Conservation (phyloP, 2,113 vertebrate species). For the Eulemur macaco region DNA sequence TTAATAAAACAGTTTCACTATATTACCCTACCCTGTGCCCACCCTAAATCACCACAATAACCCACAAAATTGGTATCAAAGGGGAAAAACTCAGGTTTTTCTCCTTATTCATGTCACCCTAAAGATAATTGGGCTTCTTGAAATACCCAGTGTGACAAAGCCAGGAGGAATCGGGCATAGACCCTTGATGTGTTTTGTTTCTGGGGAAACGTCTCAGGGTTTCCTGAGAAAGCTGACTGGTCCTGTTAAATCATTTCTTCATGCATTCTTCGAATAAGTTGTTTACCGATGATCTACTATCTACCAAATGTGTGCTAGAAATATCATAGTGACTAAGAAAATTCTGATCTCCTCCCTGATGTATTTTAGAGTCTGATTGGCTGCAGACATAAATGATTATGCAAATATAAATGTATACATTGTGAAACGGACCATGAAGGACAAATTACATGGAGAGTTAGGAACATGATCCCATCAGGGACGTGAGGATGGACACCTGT, state of each 20-base stretch:
- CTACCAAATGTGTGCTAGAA: not conserved
- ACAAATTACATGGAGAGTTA: not conserved
- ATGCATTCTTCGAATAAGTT: not conserved
- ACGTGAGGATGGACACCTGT: not conserved
- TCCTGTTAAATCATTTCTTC: slow-evolving; percentile 1
- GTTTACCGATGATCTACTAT: not conserved
- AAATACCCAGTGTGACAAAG: not conserved
- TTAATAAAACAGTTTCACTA: not conserved
- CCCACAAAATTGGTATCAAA: not conserved
- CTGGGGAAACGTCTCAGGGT: not conserved
- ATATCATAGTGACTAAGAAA: not conserved
- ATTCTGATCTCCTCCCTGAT: not conserved
- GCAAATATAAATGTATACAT: not conserved
- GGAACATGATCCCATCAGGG: not conserved
- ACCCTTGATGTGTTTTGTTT: not conserved
- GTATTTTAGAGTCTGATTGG: not conserved
- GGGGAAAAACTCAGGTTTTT: not conserved
- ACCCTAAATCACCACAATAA: not conserved
- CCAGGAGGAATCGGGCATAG: not conserved
- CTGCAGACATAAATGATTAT: not conserved
- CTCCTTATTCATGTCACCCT: not conserved
- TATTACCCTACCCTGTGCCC: not conserved
- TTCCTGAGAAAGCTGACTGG: not conserved
- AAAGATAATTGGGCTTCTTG: not conserved
- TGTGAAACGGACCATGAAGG: not conserved